phyloP scores from a whole-genome alignment of 2,888 invertebrate species.

The Galerucella calmariensis region DNA sequence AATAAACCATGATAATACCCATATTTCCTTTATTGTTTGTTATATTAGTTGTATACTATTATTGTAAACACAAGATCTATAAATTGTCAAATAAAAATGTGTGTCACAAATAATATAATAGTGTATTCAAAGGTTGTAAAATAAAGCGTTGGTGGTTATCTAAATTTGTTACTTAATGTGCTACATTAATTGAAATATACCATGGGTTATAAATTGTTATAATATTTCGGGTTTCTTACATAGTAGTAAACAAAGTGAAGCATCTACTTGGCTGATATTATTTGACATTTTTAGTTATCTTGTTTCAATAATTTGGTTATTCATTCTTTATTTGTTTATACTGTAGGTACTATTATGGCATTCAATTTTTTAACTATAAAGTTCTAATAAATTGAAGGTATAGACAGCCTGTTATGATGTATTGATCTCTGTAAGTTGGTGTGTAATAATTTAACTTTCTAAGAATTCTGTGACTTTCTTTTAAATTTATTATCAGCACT shows the following conservation, averaged over 20 bases:
- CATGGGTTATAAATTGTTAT: background rate
- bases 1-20: background rate
- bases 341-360: too few relatives aligned
- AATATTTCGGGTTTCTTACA: background rate
- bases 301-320: too few relatives aligned
- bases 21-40: background rate
- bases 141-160: background rate
- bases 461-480: too few relatives aligned
- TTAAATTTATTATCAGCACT: too few relatives aligned
- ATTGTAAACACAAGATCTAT: slow-evolving; percentile 12
- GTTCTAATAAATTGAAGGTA: too few relatives aligned
- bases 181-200: background rate
- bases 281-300: background rate
- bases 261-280: background rate
- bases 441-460: too few relatives aligned
- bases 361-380: too few relatives aligned
- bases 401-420: too few relatives aligned
- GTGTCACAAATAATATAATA: slow-evolving; percentile 8
- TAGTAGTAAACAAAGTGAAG: background rate
- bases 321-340: too few relatives aligned
- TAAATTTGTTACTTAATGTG: background rate
- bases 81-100: slow-evolving; percentile 7
- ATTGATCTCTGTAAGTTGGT: too few relatives aligned
- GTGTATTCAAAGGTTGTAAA: background rate
- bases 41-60: slow-evolving; percentile 53